Conservation (phyloP, 92 coral and sea anemone species). For the Phymanthus crucifer region DNA sequence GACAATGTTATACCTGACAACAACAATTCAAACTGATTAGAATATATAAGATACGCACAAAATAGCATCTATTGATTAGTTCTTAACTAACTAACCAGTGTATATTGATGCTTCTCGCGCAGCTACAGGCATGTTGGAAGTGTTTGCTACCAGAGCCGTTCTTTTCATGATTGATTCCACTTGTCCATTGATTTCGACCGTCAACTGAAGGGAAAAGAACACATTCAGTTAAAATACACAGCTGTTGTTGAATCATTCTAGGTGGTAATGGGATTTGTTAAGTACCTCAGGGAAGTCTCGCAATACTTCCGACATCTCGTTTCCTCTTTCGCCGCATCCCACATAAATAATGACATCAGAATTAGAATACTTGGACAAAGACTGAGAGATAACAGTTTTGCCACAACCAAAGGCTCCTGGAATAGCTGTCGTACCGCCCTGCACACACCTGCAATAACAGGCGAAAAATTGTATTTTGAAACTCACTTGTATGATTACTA, state of each 20-base stretch:
- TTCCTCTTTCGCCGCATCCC: constrained; percentile 99
- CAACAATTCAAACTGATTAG: no score
- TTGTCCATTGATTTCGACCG: constrained; percentile 91
- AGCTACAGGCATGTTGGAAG: constrained; percentile 99
- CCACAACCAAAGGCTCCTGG: constrained; percentile 99
- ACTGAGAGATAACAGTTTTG: constrained; percentile 98
- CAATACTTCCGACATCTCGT: constrained; percentile 99
- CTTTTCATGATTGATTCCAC: constrained; percentile 98
- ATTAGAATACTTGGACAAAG: constrained; percentile 95
- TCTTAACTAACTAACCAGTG: constrained; percentile 61
- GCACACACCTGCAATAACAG: constrained; percentile 82
- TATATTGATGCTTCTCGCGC: constrained; percentile 99
- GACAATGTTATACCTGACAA: constrained; percentile 86
- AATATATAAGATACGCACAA: no score
- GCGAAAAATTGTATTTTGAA: no score
- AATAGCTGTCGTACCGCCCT: constrained; percentile 99
- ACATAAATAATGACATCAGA: constrained; percentile 97
- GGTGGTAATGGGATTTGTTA: not conserved
- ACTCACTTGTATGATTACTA: not conserved
- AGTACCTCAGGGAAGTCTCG: constrained; percentile 99
- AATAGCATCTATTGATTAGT: not conserved
- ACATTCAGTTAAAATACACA: not conserved
- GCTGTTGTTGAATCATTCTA: not conserved
- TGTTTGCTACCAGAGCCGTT: constrained; percentile 96
- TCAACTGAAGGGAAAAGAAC: constrained; percentile 57